Percentiles rank a stretch among this genome's conserved stretches.
Conservation (phyloP, 2,797 vertebrate genomes). For the Cichlasoma orientale region DNA sequence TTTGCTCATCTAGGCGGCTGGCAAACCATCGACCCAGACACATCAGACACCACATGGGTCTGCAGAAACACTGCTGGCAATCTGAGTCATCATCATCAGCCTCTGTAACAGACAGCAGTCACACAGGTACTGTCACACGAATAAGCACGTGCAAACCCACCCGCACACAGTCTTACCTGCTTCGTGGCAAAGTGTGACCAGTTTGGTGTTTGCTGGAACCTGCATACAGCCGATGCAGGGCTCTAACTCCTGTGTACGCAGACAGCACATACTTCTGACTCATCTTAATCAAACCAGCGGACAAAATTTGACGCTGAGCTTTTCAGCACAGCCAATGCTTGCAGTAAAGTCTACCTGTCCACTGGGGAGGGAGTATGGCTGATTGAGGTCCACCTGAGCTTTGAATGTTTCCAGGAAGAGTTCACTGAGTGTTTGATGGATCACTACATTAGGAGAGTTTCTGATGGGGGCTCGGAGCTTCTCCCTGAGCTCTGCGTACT, state of each 20-base stretch:
- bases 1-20: conserved; percentile 93
- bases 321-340: neutral
- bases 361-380: conserved; percentile 78
- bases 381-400: conserved; percentile 88
- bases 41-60: conserved; percentile 96
- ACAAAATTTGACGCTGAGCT: neutral
- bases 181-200: conserved; percentile 86
- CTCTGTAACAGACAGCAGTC: conserved; percentile 37
- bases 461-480: conserved; percentile 91
- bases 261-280: neutral
- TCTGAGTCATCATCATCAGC: conserved; percentile 63
- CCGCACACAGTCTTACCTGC: conserved; percentile 53
- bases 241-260: conserved; percentile 86
- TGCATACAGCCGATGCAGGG: conserved; percentile 95
- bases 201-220: conserved; percentile 85
- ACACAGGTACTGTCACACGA: neutral
- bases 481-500: conserved; percentile 90
- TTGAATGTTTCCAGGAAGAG: conserved; percentile 94
- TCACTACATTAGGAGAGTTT: conserved; percentile 90
- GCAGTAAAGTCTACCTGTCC: conserved; percentile 84
- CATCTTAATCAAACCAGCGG: neutral
- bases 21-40: conserved; percentile 98
- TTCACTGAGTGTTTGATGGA: conserved; percentile 92
- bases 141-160: neutral
- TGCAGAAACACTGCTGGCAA: conserved; percentile 91